Evolutionary conservation across 2,797 vertebrate species (phyloP), one percentile per base, ranked within the genome.

Genomic region (Phataginus tetradactyla): DNA sequence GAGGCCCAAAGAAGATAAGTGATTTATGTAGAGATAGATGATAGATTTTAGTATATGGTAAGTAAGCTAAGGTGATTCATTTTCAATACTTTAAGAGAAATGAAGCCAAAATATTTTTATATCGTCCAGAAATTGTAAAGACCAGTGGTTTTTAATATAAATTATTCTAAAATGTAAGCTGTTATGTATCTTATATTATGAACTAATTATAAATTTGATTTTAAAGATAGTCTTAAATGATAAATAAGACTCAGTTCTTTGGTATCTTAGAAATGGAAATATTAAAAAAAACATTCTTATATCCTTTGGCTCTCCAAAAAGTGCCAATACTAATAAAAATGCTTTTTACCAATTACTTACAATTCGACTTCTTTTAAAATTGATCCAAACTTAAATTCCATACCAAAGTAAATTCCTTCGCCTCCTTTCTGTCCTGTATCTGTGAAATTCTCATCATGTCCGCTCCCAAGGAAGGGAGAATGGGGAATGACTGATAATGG

Each of bases 191-290:
- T 92, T 79, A 90, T 42, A 79, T n/a, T 68, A 77, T 80, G 42
- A 88, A 78, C 51, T 86, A 95, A 53, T 92, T 94, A 66, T 79
- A 90, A 51, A 86, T 91, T 89, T 93, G 20, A 86, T 91, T 95
- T 96, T 93, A 94, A 89, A 79, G 83, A 75, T 74, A 63, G 29
- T 90, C 49, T 94, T 69, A 71, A 89, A 86, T 89, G 25, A n/a
- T 83, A 79, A 94, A 86, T 93, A 91, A 79, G 71, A 94, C 20
- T 94, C n/a, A 79, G 23, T 92, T 85, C 91, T 96, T 97, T 96
- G 94, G 59, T 96, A 92, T 53, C 61, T 93, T 51, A 85, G 63
- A 87, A 27, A 75, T 80, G 61, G 66, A 93, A 94, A 94, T 94
- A 5, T 75, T 66, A 27, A 87, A 61, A 53, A 53, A 85, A 20